A percentile compares a stretch with the other conserved stretches of the same genome.
Evolutionary conservation across 2,888 invertebrate genomes (phyloP).

Genomic region (Flexamia atlantica): DNA sequence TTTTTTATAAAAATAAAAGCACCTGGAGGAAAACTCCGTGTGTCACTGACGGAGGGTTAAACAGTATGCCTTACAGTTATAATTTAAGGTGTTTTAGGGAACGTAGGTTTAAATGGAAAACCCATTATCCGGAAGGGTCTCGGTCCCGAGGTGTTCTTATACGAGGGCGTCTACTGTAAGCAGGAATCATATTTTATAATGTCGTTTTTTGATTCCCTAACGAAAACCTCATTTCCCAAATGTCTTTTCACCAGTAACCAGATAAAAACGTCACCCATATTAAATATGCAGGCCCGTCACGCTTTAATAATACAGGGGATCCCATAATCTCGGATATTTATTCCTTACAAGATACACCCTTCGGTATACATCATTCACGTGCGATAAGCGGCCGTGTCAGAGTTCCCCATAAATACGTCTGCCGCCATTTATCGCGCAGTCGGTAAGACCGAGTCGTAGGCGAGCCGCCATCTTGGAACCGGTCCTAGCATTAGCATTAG

Average conservation of each 20-base stretch:
- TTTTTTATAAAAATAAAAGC: too few species aligned
- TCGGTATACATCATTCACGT: constrained; percentile 24
- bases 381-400: constrained; percentile 3
- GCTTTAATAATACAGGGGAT: constrained; percentile 10
- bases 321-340: constrained; percentile 18
- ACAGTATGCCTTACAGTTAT: too few species aligned
- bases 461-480: constrained; percentile 53
- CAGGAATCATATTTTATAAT: too few species aligned
- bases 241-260: neutral
- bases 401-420: constrained; percentile 6
- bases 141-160: too few species aligned
- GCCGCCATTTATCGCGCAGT: constrained; percentile 23
- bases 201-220: too few species aligned
- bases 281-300: neutral
- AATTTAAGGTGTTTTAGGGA: too few species aligned
- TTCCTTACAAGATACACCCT: neutral
- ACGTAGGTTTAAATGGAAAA: too few species aligned
- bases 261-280: constrained; percentile 3
- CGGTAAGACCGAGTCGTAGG: constrained; percentile 28
- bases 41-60: too few species aligned
- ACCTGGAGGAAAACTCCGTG: too few species aligned
- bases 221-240: too few species aligned
- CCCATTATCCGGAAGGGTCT: too few species aligned
- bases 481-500: constrained; percentile 43
- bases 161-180: too few species aligned